Evolutionary conservation across 2,888 invertebrate species (phyloP), one percentile per base, ranked within the genome.

Genomic region (Epistrophe grossulariae): DNA sequence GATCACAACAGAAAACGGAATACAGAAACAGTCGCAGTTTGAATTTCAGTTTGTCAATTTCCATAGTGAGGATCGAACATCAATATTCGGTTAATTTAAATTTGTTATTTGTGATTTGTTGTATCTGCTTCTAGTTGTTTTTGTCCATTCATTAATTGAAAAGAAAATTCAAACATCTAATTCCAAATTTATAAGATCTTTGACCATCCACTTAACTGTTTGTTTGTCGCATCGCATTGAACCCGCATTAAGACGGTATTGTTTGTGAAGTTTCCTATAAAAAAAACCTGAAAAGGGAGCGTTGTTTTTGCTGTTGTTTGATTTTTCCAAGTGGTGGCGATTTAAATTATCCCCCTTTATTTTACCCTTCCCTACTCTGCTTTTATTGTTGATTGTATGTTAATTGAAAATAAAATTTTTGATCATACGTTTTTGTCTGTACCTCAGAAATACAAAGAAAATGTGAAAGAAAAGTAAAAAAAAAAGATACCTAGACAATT

Each of bases 351-450:
- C 31, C 17, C 28, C 66, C 35, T 35, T 35, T 8, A 35, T 35
- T 35, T 35, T 35, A 7, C 45, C 43, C n/a, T 45, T 24, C 24
- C 9, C 9, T 48, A 24, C 19, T 52, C 35, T 13, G 8, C 17
- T 24, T 48, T 66, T 40, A 70, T 52, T 52, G 35, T 38, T 40
- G 52, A 70, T 70, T 52, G 31, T 11, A 17, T 13, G 52, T 70
- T 52, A 70, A 68, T 66, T n/a, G 24, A 68, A 52, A 50, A 50
- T 24, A 43, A n/a, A n/a, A 10, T 24, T 9, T 55, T 24, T 10
- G 19, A 70, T 55, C 52, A 24, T 55, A 55, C 28, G 24, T 40
- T 40, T 55, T n/a, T 24, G 24, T n/a, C 48, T 48, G 28, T 62
- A 38, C 13, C 43, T 1, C 13, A 52, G 15, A 9, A 15, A 55